Conservation (phyloP, 2,113 vertebrate genomes). For the Nesogale talazaci region DNA sequence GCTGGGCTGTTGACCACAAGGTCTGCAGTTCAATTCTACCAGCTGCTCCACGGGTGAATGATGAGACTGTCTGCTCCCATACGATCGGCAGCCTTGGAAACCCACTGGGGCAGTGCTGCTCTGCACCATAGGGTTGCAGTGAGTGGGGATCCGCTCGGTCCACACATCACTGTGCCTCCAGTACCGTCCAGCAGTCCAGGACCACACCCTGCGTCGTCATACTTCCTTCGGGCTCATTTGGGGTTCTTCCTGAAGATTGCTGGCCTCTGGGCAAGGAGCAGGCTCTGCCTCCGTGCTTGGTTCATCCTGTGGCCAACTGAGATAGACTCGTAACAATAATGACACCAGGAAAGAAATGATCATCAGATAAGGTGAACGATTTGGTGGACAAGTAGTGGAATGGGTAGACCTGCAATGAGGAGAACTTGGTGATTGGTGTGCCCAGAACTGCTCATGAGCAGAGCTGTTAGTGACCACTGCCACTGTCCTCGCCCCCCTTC, state of each 20-base stretch:
- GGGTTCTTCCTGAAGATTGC: neutral
- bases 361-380: neutral
- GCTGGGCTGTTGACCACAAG: no score
- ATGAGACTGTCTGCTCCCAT: no score
- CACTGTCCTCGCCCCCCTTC: no score
- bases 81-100: no score
- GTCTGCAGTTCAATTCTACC: no score
- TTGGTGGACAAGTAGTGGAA: neutral
- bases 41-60: no score
- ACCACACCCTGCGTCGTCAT: neutral
- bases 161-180: neutral
- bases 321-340: neutral
- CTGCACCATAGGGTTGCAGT: no score
- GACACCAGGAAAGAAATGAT: neutral
- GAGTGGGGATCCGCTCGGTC: no score
- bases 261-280: neutral
- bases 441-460: neutral
- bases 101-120: no score
- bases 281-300: constrained; percentile 29
- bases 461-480: neutral
- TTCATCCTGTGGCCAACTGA: neutral
- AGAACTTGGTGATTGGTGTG: neutral
- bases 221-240: neutral
- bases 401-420: neutral
- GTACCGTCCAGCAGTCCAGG: neutral